These are phyloP conservation scores for Creontiades dilutus DNA, from an alignment of 2,888 invertebrate genomes.

Conservation along the genomic window DNA sequence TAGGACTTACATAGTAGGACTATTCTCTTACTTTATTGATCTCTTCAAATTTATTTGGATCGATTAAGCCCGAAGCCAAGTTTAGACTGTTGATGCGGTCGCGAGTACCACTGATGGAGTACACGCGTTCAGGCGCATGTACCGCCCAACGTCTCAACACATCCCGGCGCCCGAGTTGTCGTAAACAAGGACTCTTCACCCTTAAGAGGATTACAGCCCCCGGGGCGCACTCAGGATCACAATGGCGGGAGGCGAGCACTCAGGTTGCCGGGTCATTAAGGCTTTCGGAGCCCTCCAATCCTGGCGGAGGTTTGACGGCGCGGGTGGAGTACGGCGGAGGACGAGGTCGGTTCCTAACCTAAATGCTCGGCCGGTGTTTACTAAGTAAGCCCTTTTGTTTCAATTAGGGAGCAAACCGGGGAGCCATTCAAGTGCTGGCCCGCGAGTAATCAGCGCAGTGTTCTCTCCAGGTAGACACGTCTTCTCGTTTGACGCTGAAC, in stretches of 20 bases:
- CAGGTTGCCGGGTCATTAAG: conserved; percentile 1
- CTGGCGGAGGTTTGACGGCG: background rate
- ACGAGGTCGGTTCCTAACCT: background rate
- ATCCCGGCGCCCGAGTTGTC: background rate
- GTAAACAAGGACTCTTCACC: conserved; percentile 5
- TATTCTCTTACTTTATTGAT: too few species aligned
- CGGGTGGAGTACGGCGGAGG: background rate
- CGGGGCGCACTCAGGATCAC: conserved; percentile 21
- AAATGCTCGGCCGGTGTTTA: conserved; percentile 44
- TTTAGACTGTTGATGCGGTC: too few species aligned
- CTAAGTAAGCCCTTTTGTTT: conserved; percentile 51
- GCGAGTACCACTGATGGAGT: background rate
- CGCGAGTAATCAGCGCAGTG: conserved; percentile 7
- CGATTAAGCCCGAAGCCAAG: too few species aligned
- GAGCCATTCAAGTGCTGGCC: conserved; percentile 15
- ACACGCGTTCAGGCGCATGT: background rate
- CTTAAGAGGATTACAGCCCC: conserved; percentile 32
- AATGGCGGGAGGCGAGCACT: conserved; percentile 19
- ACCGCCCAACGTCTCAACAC: background rate
- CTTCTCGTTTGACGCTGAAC: too few species aligned
- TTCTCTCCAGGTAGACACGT: too few species aligned
- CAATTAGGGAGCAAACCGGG: conserved; percentile 33
- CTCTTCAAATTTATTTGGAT: too few species aligned
- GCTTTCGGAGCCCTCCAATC: conserved; percentile 9
- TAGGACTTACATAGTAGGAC: too few species aligned